phyloP scores from a whole-genome alignment of 2,888 invertebrate genomes.

The Loripinus fragilis region DNA sequence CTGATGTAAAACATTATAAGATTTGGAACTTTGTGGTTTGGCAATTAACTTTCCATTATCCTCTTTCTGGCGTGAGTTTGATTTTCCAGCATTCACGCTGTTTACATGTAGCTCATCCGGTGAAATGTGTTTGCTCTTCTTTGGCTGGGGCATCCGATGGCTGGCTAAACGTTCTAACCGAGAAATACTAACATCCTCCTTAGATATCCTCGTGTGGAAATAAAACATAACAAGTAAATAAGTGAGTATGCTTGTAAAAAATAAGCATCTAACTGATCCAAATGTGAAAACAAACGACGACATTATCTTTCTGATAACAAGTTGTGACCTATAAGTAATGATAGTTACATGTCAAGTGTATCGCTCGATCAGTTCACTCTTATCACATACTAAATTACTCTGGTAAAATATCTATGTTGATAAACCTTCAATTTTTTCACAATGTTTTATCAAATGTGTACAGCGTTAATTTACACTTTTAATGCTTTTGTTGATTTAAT shows the following conservation, averaged over 20 bases:
- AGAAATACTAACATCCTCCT: background rate
- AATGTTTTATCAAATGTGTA: too few relatives aligned
- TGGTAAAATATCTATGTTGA: too few relatives aligned
- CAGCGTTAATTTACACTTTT: too few relatives aligned
- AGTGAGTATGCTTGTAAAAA: background rate
- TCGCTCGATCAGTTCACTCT: too few relatives aligned
- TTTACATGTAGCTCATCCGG: background rate
- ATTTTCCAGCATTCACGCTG: background rate
- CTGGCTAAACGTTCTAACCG: constrained; percentile 1
- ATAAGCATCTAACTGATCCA: background rate
- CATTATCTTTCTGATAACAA: background rate
- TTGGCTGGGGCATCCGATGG: background rate
- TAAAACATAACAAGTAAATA: constrained; percentile 8
- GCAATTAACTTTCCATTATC: background rate
- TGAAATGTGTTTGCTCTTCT: background rate
- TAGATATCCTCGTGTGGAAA: background rate
- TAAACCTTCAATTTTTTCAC: too few relatives aligned
- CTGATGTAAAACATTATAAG: background rate
- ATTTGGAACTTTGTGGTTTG: background rate
- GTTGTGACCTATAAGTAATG: too few relatives aligned
- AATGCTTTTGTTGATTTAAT: too few relatives aligned
- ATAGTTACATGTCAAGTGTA: too few relatives aligned
- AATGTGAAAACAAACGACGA: background rate
- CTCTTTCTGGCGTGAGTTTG: background rate
- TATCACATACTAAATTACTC: too few relatives aligned